Conservation (phyloP, 2,113 vertebrate species). For the Notarius quadriscutis region DNA sequence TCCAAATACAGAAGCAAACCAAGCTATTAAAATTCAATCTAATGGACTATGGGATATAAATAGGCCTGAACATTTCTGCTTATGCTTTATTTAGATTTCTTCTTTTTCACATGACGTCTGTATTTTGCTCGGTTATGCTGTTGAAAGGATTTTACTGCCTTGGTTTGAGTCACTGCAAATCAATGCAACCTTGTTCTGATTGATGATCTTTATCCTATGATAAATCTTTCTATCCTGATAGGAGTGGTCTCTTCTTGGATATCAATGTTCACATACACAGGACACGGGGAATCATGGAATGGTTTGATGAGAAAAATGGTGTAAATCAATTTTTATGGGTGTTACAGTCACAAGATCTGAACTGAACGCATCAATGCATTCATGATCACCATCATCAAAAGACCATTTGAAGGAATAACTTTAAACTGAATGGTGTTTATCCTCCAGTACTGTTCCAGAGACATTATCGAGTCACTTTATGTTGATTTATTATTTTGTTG, state of each 20-base stretch:
- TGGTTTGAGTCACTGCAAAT: neutral
- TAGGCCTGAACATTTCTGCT: neutral
- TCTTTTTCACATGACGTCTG: neutral
- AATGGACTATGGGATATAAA: neutral
- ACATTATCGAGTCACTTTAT: neutral
- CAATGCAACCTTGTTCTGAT: neutral
- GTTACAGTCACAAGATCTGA: neutral
- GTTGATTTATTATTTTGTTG: neutral
- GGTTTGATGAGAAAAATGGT: neutral
- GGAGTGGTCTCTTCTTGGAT: neutral
- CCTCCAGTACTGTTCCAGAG: neutral
- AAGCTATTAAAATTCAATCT: neutral
- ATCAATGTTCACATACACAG: neutral
- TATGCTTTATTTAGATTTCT: conserved; percentile 13
- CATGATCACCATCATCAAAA: neutral
- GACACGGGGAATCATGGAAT: neutral
- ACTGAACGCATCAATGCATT: neutral
- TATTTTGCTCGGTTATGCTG: neutral
- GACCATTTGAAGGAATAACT: neutral
- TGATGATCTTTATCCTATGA: neutral
- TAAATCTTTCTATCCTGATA: neutral
- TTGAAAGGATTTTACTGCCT: neutral
- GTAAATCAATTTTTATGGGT: neutral
- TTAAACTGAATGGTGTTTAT: neutral
- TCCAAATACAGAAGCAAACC: conserved; percentile 1